Base-by-base conservation (phyloP, 2,113 vertebrate genomes). In the Theropithecus gelada region DNA sequence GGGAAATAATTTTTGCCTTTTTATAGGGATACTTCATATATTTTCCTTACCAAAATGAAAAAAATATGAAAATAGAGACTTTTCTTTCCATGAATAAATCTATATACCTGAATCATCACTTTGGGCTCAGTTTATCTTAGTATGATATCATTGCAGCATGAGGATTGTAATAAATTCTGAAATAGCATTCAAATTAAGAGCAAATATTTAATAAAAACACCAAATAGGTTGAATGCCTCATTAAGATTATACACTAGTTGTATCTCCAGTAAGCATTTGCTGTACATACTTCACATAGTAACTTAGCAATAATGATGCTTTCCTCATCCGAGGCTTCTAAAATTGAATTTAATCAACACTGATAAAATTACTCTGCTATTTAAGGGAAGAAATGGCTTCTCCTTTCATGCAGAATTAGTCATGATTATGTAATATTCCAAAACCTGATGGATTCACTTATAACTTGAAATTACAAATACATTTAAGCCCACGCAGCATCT, bases 61-160 rank as follows among this genome's bases (percentile, higher is more conserved):
- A 83, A 2, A 57, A 88, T n/a, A 64, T 64, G 27, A 23, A 64
- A 84, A 16, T 40, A 64, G 72, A 22, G 32, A n/a, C 2, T 12
- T 86, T 79, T 76, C 32, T 66, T 79, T 52, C 22, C 35, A 76
- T n/a, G 76, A 93, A 50, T 3, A 91, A 61, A 59, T 50, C 30
- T 97, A 93, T 75, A 78, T 52, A 57, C 0, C 50, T 87, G 85
- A 88, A 90, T 95, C 9, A 64, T 78, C 72, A 68, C 70, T 50
- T n/a, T 27, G 83, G 27, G 85, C 22, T 87, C 43, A 78, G 12
- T 92, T 97, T 90, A 97, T 52, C 96, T 96, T 45, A 94, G 20
- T 59, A 95, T 85, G 85, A 76, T 93, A 45, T 81, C 43, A 96
- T 16, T 95, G 75, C 48, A 94, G 25, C 52, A 55, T 32, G 18